These are phyloP conservation scores for Ctenosaura bakeri DNA, from an alignment of 2,797 vertebrate species.

Conservation along the genomic window DNA sequence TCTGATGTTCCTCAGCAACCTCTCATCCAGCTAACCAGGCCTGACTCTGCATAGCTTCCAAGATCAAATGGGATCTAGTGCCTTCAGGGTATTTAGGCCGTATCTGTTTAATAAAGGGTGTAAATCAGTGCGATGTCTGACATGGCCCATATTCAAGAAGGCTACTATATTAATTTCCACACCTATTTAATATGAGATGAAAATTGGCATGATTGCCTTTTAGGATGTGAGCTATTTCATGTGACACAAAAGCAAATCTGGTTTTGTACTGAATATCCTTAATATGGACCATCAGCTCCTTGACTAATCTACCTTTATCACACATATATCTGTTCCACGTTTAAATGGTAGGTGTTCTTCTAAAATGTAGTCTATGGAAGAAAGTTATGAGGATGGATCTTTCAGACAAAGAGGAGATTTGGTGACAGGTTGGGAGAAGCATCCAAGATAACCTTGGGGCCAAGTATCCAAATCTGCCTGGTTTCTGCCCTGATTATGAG, in stretches of 20 bases:
- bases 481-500: neutral
- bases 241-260: too few species aligned
- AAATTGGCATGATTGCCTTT: neutral
- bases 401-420: neutral
- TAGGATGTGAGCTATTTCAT: neutral
- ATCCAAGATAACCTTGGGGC: neutral
- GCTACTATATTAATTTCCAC: too few species aligned
- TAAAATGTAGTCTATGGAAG: neutral
- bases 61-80: too few species aligned
- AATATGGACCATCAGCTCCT: neutral
- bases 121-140: too few species aligned
- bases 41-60: too few species aligned
- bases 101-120: too few species aligned
- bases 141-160: too few species aligned
- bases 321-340: neutral
- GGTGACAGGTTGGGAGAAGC: neutral
- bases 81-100: too few species aligned
- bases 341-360: neutral
- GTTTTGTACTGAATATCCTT: too few species aligned
- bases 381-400: too few species aligned
- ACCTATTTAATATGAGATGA: neutral
- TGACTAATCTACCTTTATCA: neutral
- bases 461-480: neutral
- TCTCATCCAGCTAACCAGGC: too few species aligned
- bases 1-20: too few species aligned